Base-by-base conservation (phyloP, 1,140 invertebrate species). In the Drosophila sucinea region DNA sequence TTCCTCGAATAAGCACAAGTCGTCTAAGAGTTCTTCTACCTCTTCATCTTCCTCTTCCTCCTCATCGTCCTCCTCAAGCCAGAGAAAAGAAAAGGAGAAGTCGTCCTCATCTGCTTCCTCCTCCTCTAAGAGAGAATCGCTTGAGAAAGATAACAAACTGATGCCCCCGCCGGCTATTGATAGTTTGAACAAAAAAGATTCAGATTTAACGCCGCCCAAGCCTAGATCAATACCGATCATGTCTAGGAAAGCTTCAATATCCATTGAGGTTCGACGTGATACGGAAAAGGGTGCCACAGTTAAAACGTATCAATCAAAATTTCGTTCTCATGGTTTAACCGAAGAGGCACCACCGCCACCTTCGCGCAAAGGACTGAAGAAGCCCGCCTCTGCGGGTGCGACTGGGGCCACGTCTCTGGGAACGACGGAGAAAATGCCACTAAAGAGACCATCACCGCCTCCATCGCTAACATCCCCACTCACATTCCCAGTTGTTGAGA, bases 231-330 rank as follows among this genome's bases (percentile, higher is more conserved):
- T 81, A 63, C 90, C 91, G 10, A 90, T 92, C 2, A 92, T 94
- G 47, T 93, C 93, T 60, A 96, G 96, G 79, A 96, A 96, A 84
- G 95, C 95, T 32, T 96, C 96, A 5, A 96, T 96, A 85, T 96
- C 96, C 1, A 96, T 96, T 73, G 96, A 97, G 93, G 94, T 95
- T 69, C 93, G 95, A 56, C 96, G 96, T 92, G 94, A 94, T 78
- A 94, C 94, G 67, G 95, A 95, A 67, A 93, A 95, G 75, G 95
- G 96, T 1, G 97, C 97, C 92, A 97, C 96, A 47, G 97, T 97
- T 4, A 98, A 97, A 94, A 96, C 96, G 2, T 97, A 96, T 87
- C 96, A 97, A 92, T 96, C 96, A 0, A 97, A 97, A 92, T 97
- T 97, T 92, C 94, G 97, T 63, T 97, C 96, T 38, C 97, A 96